These are phyloP conservation scores for Diaprepes abbreviatus DNA, from an alignment of 2,888 invertebrate genomes.

Conservation along the genomic window DNA sequence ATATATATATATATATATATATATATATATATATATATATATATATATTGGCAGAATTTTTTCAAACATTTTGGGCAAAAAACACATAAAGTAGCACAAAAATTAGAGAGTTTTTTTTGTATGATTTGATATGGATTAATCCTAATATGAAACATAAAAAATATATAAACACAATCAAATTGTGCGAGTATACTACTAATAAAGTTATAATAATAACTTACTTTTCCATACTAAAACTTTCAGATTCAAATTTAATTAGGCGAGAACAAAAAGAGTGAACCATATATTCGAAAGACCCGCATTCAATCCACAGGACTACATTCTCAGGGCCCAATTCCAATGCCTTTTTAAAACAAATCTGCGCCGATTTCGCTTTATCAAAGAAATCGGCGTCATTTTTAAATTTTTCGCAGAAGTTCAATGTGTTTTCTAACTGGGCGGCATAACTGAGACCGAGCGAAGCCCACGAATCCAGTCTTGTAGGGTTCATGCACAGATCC, in stretches of 20 bases:
- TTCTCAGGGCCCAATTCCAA: constrained; percentile 81
- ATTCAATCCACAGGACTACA: constrained; percentile 89
- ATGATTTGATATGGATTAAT: no score
- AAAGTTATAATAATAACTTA: constrained; percentile 54
- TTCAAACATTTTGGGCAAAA: no score
- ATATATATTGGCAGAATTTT: no score
- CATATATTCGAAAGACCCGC: constrained; percentile 90
- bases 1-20: no score
- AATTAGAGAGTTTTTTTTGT: no score
- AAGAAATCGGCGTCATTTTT: constrained; percentile 76
- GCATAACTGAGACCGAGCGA: constrained; percentile 87
- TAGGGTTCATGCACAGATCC: constrained; percentile 86
- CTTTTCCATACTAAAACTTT: constrained; percentile 80
- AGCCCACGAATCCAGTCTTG: constrained; percentile 93
- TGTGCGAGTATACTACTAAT: no score
- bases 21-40: no score
- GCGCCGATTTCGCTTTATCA: constrained; percentile 78
- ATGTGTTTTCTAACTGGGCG: constrained; percentile 82
- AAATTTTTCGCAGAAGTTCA: constrained; percentile 80
- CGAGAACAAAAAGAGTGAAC: constrained; percentile 93
- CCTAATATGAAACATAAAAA: no score
- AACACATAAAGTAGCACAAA: no score
- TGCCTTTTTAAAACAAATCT: constrained; percentile 86
- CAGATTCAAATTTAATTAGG: constrained; percentile 84
- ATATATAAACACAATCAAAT: no score